These are phyloP conservation scores for Hycleus cichorii DNA, from an alignment of 1,140 invertebrate species.

Conservation along the genomic window DNA sequence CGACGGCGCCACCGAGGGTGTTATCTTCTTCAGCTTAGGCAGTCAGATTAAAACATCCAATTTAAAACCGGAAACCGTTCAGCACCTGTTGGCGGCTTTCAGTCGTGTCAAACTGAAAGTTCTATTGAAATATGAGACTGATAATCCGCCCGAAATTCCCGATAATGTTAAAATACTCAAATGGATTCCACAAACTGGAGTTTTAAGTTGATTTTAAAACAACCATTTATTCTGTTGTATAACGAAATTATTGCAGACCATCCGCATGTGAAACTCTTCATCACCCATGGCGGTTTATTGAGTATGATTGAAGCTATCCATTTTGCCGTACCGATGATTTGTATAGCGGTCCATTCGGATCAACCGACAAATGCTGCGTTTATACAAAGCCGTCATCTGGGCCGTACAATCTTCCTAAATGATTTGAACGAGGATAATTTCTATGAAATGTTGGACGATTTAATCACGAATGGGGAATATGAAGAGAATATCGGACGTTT, in stretches of 20 bases:
- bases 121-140: slow-evolving; percentile 57
- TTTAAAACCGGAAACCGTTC: slow-evolving; percentile 37
- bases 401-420: not conserved
- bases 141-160: slow-evolving; percentile 44
- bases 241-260: slow-evolving; percentile 46
- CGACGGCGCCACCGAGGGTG: slow-evolving; percentile 42
- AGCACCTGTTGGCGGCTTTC: slow-evolving; percentile 43
- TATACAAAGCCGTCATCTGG: slow-evolving; percentile 20
- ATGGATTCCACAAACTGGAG: slow-evolving; percentile 55
- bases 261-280: slow-evolving; percentile 49
- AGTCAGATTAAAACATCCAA: slow-evolving; percentile 42
- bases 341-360: slow-evolving; percentile 32
- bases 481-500: slow-evolving; percentile 23
- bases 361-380: slow-evolving; percentile 27
- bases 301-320: slow-evolving; percentile 40
- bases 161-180: slow-evolving; percentile 53
- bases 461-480: slow-evolving; percentile 13
- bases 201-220: not conserved
- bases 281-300: slow-evolving; percentile 20
- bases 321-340: slow-evolving; percentile 45
- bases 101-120: slow-evolving; percentile 49
- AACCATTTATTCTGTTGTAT: slow-evolving; percentile 20
- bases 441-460: slow-evolving; percentile 3
- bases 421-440: slow-evolving; percentile 11
- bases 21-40: slow-evolving; percentile 46